Conservation (phyloP, 1,140 invertebrate species). For the Scaptodrosophila lebanonensis region DNA sequence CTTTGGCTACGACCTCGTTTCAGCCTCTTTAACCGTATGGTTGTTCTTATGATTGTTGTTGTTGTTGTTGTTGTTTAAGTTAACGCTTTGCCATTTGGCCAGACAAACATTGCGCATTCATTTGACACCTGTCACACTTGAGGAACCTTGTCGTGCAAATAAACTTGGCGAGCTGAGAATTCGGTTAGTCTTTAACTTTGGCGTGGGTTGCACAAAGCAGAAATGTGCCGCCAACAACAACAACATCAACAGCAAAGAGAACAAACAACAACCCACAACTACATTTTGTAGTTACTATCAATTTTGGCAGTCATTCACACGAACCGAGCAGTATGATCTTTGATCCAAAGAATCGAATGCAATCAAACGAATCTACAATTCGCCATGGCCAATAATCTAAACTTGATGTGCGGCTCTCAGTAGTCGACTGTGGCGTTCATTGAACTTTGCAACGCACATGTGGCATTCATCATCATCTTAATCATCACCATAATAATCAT, state of each 20-base stretch:
- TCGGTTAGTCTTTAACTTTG: conserved; percentile 1
- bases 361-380: no score
- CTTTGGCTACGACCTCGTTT: neutral
- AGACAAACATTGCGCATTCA: neutral
- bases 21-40: no score
- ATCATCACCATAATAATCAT: no score
- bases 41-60: no score
- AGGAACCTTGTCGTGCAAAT: conserved; percentile 39
- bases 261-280: no score
- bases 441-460: conserved; percentile 29
- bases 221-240: conserved; percentile 19
- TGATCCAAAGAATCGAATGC: no score
- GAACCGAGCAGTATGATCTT: no score
- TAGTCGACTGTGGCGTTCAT: conserved; percentile 42
- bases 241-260: conserved; percentile 1
- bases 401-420: no score
- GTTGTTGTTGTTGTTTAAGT: no score
- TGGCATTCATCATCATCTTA: no score
- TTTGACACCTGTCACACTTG: conserved; percentile 6
- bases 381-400: conserved; percentile 32
- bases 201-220: conserved; percentile 20
- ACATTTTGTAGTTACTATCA: no score
- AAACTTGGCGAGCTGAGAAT: conserved; percentile 16
- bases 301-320: no score
- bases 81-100: neutral